Evolutionary conservation across 2,797 vertebrate genomes (phyloP), one percentile per base, ranked within the genome.

Genomic region (Pyrocephalus nanus): DNA sequence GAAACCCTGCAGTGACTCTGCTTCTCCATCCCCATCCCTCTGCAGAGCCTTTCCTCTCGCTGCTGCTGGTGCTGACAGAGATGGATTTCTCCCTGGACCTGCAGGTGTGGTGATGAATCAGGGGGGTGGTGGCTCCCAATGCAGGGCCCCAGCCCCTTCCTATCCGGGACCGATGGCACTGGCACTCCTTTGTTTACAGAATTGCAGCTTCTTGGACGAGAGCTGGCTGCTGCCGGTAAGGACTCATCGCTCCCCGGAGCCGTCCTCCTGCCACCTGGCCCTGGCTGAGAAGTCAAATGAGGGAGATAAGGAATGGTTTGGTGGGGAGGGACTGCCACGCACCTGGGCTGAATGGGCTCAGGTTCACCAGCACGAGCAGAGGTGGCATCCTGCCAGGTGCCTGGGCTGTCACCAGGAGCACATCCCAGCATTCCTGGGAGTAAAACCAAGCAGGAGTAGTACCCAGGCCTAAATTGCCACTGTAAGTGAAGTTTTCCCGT

Each of bases 221-320:
- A 98, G 98, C 84, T 99, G 98, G 98, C 96, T 98, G 75, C 96
- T 99, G 80, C 99, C 98, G 47, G 99, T 99, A 98, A 98, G 97
- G 86, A 61, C 75, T 51, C 20, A 0, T 11, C 3, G 60, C 43
- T 84, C 36, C 51, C 8, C 3, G 0, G 86, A 66, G 88, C 58
- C 1, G 0, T 55, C 69, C 40, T 90, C 54, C 61, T 0, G 0
- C 90, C 34, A 10, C 34, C 75, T 40, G 45, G 84, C 64, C 65
- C 57, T 86, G 2, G 1, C 69, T 62, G 81, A 13, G 13, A 66
- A 80, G 34, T 40, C 45, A 40, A 38, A 87, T 3, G n/a, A 61
- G 87, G 81, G 79, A 58, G 43, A 73, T 10, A 11, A 73, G 61
- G 54, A 55, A 30, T 3, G 61, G n/a, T 85, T 50, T 86, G 67